phyloP scores from a whole-genome alignment of 2,113 vertebrate species.

The Melierax canorus region DNA sequence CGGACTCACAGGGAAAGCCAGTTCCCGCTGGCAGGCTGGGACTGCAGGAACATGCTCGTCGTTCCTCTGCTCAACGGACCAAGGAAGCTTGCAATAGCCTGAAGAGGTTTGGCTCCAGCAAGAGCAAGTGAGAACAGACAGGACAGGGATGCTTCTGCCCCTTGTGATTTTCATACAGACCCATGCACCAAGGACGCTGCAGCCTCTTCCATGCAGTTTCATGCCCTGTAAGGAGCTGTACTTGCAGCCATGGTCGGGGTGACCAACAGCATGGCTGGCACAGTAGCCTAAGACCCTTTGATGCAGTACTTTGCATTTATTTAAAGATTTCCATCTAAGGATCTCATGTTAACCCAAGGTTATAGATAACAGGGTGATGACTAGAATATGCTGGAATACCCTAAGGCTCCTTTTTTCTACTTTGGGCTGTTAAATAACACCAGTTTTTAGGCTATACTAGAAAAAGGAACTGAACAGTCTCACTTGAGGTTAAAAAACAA shows the following conservation, averaged over 20 bases:
- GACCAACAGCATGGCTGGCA: neutral
- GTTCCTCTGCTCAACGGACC: neutral
- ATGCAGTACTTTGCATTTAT: neutral
- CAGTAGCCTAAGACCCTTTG: neutral
- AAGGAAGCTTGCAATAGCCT: neutral
- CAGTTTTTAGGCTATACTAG: slow-evolving; percentile 14
- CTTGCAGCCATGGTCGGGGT: neutral
- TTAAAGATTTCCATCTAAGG: slow-evolving; percentile 24
- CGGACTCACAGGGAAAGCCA: neutral
- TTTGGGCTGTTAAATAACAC: slow-evolving; percentile 38
- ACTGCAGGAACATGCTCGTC: accelerated
- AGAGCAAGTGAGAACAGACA: neutral
- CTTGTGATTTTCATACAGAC: neutral
- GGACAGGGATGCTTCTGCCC: neutral
- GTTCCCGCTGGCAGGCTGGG: neutral
- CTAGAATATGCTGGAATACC: slow-evolving; percentile 1
- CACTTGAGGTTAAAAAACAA: slow-evolving; percentile 8
- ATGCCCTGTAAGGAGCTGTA: neutral
- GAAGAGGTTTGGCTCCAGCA: neutral
- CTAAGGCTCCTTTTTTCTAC: neutral
- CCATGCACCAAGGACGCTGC: neutral
- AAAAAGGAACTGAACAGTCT: slow-evolving; percentile 20
- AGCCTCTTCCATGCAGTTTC: neutral
- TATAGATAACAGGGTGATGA: slow-evolving; percentile 24
- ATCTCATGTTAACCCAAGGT: neutral